A percentile compares a stretch with the other conserved stretches of the same genome.
Conservation (phyloP, 64 coral and sea anemone genomes). For the Pachyseris speciosa region DNA sequence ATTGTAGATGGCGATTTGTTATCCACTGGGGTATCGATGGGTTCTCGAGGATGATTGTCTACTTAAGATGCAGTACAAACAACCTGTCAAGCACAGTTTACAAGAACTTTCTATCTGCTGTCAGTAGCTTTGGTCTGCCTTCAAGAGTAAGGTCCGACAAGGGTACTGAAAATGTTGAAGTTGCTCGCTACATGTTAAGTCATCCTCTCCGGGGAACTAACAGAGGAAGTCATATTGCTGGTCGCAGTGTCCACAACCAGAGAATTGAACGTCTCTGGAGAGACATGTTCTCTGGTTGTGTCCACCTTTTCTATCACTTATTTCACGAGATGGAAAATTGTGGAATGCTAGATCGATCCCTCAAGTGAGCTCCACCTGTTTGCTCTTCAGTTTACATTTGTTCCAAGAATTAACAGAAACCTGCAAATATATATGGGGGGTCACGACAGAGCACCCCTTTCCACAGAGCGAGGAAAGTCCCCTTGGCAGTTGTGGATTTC, state of each 20-base stretch:
- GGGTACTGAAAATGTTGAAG: constrained; percentile 24
- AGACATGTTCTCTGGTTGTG: constrained; percentile 41
- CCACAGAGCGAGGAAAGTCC: constrained; percentile 43
- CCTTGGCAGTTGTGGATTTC: constrained; percentile 41
- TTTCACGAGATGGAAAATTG: not conserved
- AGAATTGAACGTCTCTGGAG: constrained; percentile 35
- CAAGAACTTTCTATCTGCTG: constrained; percentile 7
- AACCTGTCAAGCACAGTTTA: constrained; percentile 17
- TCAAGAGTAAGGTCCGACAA: constrained; percentile 39
- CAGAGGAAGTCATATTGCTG: not conserved
- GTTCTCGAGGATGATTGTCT: constrained; percentile 44
- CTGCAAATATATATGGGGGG: constrained; percentile 23
- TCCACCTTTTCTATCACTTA: constrained; percentile 23
- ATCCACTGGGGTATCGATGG: not conserved
- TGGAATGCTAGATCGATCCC: constrained; percentile 24
- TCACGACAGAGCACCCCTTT: constrained; percentile 2
- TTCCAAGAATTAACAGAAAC: constrained; percentile 48
- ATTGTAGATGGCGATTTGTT: constrained; percentile 7
- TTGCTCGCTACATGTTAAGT: constrained; percentile 23
- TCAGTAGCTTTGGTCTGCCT: constrained; percentile 9
- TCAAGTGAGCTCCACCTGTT: constrained; percentile 37
- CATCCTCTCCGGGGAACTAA: constrained; percentile 29
- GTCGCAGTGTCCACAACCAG: not conserved
- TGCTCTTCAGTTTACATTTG: constrained; percentile 14
- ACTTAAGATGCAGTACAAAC: constrained; percentile 34